Base-by-base conservation (phyloP, 2,113 vertebrate species). In the Mugil cephalus region DNA sequence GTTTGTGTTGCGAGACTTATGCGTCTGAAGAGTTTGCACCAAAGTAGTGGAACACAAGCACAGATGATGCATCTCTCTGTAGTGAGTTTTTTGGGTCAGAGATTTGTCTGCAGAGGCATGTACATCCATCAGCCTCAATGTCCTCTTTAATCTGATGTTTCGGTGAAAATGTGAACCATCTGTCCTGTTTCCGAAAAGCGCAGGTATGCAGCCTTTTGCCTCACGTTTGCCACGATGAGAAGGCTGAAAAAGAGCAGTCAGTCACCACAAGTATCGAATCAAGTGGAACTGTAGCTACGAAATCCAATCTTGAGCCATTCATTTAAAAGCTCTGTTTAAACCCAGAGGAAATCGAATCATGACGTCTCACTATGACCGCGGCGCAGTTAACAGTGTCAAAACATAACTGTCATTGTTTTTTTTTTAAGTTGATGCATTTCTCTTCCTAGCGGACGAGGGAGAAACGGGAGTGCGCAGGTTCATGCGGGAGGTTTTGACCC, bases 401-500 rank as follows among this genome's bases (percentile, higher is more conserved):
- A n/a, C n/a, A n/a, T n/a, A n/a, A n/a, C n/a, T n/a, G n/a, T n/a
- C n/a, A n/a, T n/a, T n/a, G n/a, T n/a, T n/a, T n/a, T n/a, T n/a
- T n/a, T n/a, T n/a, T n/a, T n/a, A n/a, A n/a, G n/a, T n/a, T n/a
- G n/a, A n/a, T n/a, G n/a, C 50, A 3, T 62, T 19, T 74, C 70
- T 54, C 50, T 59, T 68, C 4, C 63, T n/a, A 98, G 97, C 86
- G 87, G 97, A 98, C 54, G 96, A 98, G 72, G 94, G 94, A 0
- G 97, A 97, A 84, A 66, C 52, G 42, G 95, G 88, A 11, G 96
- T 97, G 50, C 94, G 93, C 74, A 93, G 94, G 68, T 98, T 98
- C 85, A 94, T 98, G 94, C 95, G 74, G 24, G 97, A 98, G 53
- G 96, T 96, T 66, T 95, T 96, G 11, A 93, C 93, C n/a, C 97